Conservation (phyloP, 2,113 vertebrate species). For the Notarius lentiginosus region DNA sequence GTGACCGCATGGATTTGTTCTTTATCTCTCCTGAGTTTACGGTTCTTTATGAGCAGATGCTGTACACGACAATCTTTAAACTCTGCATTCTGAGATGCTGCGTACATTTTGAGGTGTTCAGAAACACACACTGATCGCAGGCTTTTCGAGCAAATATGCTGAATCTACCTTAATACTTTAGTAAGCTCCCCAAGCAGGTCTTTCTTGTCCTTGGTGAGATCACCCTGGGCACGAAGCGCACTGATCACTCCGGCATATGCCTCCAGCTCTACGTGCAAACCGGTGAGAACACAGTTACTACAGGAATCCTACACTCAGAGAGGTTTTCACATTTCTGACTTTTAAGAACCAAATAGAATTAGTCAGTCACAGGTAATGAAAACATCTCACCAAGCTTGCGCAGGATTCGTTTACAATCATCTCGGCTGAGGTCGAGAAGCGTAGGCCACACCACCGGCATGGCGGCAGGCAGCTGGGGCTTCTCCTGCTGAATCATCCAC, state of each 20-base stretch:
- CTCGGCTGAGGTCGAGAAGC: constrained; percentile 94
- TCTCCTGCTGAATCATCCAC: constrained; percentile 81
- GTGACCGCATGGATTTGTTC: not conserved
- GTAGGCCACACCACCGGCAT: constrained; percentile 99
- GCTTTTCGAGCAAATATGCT: not conserved
- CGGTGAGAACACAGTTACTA: not conserved
- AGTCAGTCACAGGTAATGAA: not conserved
- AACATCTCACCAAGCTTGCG: constrained; percentile 88
- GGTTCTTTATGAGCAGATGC: not conserved
- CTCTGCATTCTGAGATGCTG: not conserved
- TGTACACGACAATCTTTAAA: not conserved
- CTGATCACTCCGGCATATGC: constrained; percentile 98
- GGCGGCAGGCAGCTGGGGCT: constrained; percentile 71
- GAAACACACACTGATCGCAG: not conserved
- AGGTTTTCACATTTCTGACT: not conserved
- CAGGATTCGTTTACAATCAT: constrained; percentile 97
- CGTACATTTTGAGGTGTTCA: not conserved
- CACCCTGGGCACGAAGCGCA: constrained; percentile 94
- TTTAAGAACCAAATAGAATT: not conserved
- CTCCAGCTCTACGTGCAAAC: constrained; percentile 84
- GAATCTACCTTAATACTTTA: constrained; percentile 90
- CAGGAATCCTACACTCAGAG: not conserved
- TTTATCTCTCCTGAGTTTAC: not conserved
- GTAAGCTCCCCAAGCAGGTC: constrained; percentile 95
- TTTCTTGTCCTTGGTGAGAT: constrained; percentile 97